Conservation (phyloP, 2,888 invertebrate genomes). For the Drosophila leonis region DNA sequence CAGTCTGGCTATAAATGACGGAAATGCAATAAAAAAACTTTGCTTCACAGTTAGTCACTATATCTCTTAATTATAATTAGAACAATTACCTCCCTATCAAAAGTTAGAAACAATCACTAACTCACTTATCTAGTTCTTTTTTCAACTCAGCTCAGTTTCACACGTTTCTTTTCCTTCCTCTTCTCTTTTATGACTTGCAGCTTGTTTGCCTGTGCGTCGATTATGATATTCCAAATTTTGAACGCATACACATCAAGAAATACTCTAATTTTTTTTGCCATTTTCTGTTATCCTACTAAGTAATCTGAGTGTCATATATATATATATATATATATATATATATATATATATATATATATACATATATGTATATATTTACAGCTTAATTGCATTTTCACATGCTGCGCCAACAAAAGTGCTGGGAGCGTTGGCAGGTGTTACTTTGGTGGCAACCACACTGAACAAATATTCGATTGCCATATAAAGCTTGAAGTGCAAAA, state of each 20-base stretch:
- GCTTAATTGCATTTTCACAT: slow-evolving; percentile 80
- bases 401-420: slow-evolving; percentile 48
- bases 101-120: neutral
- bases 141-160: neutral
- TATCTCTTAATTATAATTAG: neutral
- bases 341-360: slow-evolving; percentile 1
- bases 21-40: neutral
- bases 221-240: slow-evolving; percentile 57
- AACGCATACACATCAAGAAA: slow-evolving; percentile 23
- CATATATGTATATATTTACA: slow-evolving; percentile 46
- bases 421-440: slow-evolving; percentile 68
- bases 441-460: slow-evolving; percentile 40
- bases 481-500: neutral
- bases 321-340: slow-evolving; percentile 1
- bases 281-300: slow-evolving; percentile 21
- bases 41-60: neutral
- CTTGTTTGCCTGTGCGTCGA: slow-evolving; percentile 55
- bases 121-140: neutral
- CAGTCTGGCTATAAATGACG: neutral
- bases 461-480: slow-evolving; percentile 27
- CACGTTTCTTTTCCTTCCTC: neutral
- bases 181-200: slow-evolving; percentile 65
- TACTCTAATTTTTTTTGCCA: slow-evolving; percentile 6
- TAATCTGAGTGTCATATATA: slow-evolving; percentile 25
- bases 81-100: neutral